Evolutionary conservation across 2,888 invertebrate species (phyloP).

Genomic region (Cantharis lateralis): DNA sequence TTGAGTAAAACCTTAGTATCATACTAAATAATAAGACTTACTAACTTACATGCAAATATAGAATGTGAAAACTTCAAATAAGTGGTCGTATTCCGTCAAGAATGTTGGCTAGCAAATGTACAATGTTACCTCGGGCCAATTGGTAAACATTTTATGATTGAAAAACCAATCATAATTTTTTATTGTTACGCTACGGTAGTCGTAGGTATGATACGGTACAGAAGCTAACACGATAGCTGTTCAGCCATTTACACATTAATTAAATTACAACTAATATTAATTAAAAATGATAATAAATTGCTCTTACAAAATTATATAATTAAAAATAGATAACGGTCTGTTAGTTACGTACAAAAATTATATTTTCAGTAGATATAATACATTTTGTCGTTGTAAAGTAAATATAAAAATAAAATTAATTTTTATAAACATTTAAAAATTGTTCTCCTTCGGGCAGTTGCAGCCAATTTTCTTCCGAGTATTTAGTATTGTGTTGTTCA

Average conservation of each 20-base stretch:
- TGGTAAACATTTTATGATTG: too few species aligned
- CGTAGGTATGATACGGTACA: too few species aligned
- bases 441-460: constrained; percentile 72
- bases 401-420: constrained; percentile 38
- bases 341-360: background rate
- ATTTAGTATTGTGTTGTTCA: constrained; percentile 76
- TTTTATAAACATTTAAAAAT: constrained; percentile 72
- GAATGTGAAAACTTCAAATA: too few species aligned
- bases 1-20: too few species aligned
- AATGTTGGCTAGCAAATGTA: too few species aligned
- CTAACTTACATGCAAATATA: too few species aligned
- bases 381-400: background rate
- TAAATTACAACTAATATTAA: background rate
- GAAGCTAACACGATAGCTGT: too few species aligned
- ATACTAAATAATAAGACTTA: too few species aligned
- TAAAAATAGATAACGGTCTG: background rate
- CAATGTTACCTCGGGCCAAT: too few species aligned
- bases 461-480: constrained; percentile 85
- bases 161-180: too few species aligned
- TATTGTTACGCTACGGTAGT: too few species aligned
- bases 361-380: background rate
- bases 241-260: background rate
- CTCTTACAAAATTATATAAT: background rate
- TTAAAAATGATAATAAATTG: background rate
- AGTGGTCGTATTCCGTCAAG: too few species aligned